Evolutionary conservation across 2,888 invertebrate species (phyloP).

Genomic region (Lasioglossum figueresi): DNA sequence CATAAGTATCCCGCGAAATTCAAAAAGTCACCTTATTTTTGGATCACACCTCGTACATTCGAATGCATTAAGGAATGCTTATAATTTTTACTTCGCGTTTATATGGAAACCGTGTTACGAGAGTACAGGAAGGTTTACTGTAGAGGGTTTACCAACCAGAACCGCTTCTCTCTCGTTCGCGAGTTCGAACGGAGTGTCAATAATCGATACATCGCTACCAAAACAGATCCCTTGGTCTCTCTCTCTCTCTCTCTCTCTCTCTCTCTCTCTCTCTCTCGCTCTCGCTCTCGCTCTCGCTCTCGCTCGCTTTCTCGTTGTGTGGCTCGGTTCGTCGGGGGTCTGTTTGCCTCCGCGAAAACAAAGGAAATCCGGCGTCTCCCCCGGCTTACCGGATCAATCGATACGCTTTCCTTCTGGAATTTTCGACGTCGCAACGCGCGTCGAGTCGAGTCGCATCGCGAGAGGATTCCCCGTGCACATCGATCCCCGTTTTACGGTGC

Average conservation of each 20-base stretch:
- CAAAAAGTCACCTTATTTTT: no score
- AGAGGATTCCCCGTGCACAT: background rate
- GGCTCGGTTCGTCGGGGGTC: background rate
- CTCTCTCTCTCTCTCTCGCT: no score
- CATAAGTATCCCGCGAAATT: no score
- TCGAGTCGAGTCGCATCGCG: background rate
- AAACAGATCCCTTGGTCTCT: slow-evolving; percentile 32
- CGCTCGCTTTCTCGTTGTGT: background rate
- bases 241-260: background rate
- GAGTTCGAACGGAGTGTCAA: slow-evolving; percentile 48
- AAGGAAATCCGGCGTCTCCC: slow-evolving; percentile 35
- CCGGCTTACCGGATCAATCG: slow-evolving; percentile 43
- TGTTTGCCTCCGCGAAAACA: slow-evolving; percentile 48
- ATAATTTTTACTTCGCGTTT: background rate
- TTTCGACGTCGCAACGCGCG: slow-evolving; percentile 13
- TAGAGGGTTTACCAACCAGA: slow-evolving; percentile 38
- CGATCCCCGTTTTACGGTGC: background rate
- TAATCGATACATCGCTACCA: slow-evolving; percentile 50
- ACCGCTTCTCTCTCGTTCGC: slow-evolving; percentile 53
- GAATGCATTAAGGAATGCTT: background rate
- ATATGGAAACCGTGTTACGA: background rate
- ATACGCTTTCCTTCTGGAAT: slow-evolving; percentile 34
- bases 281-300: background rate
- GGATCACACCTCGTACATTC: no score
- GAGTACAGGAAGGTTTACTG: background rate